A percentile compares a stretch with the other conserved stretches of the same genome.
Conservation (phyloP, 2,888 invertebrate species). For the Ferrisia virgata region DNA sequence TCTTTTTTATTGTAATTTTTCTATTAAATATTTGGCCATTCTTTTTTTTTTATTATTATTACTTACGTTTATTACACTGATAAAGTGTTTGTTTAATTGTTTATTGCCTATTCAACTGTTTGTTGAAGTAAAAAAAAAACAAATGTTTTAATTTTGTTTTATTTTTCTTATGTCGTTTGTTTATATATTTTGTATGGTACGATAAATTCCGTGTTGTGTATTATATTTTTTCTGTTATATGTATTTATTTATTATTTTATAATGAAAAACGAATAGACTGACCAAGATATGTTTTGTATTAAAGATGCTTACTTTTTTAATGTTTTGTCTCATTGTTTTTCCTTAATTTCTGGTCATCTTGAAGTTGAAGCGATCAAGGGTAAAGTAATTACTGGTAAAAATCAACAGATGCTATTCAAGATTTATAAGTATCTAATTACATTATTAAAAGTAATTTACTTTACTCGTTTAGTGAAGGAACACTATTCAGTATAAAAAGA, state of each 20-base stretch:
- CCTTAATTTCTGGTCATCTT: too few relatives aligned
- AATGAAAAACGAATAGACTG: conserved; percentile 3
- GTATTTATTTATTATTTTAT: background rate
- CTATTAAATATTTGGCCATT: background rate
- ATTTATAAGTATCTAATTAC: too few relatives aligned
- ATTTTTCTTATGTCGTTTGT: background rate
- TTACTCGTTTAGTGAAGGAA: too few relatives aligned
- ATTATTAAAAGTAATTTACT: too few relatives aligned
- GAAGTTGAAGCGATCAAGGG: too few relatives aligned
- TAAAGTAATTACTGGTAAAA: too few relatives aligned
- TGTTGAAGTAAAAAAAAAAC: background rate
- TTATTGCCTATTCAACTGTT: background rate
- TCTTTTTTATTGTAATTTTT: background rate
- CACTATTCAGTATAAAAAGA: too few relatives aligned
- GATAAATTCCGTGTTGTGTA: background rate
- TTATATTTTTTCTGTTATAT: background rate
- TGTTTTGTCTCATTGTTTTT: background rate
- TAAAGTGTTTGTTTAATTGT: background rate
- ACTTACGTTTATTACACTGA: too few relatives aligned
- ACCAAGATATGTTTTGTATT: background rate
- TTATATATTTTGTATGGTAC: background rate
- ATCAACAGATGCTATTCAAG: too few relatives aligned
- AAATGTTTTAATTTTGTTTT: background rate
- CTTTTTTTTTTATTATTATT: background rate
- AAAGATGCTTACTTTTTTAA: background rate